phyloP scores from a whole-genome alignment of 1,140 invertebrate species.

The Drosophila saltans region DNA sequence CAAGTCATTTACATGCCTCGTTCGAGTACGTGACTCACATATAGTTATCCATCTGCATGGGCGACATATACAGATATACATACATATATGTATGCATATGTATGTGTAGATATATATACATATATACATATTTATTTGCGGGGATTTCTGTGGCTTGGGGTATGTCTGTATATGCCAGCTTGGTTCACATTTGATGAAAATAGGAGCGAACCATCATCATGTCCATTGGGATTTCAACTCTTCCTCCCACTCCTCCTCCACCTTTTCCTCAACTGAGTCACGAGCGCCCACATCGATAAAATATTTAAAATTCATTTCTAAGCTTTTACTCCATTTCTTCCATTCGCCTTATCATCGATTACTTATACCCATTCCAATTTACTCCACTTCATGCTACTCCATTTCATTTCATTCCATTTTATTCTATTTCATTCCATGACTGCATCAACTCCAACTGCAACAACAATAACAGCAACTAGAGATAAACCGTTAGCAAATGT shows the following conservation, averaged over 20 bases:
- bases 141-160: conserved; percentile 54
- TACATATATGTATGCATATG: conserved; percentile 9
- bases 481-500: conserved; percentile 50
- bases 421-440: neutral
- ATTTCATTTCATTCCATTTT: neutral
- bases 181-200: conserved; percentile 74
- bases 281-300: conserved; percentile 71
- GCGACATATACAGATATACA: conserved; percentile 18
- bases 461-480: conserved; percentile 6
- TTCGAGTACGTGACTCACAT: conserved; percentile 76
- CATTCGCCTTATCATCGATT: conserved; percentile 40
- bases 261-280: conserved; percentile 58
- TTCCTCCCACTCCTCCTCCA: no score
- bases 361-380: conserved; percentile 31
- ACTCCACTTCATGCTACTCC: neutral
- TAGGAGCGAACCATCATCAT: conserved; percentile 48
- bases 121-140: conserved; percentile 33
- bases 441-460: conserved; percentile 19
- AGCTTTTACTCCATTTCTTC: conserved; percentile 56
- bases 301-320: conserved; percentile 82
- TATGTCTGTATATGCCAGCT: conserved; percentile 21
- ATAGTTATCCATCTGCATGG: conserved; percentile 43
- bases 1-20: conserved; percentile 80
- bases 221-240: conserved; percentile 29
- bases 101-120: conserved; percentile 9